phyloP scores from a whole-genome alignment of 1,140 invertebrate genomes.

The Contarinia nasturtii region DNA sequence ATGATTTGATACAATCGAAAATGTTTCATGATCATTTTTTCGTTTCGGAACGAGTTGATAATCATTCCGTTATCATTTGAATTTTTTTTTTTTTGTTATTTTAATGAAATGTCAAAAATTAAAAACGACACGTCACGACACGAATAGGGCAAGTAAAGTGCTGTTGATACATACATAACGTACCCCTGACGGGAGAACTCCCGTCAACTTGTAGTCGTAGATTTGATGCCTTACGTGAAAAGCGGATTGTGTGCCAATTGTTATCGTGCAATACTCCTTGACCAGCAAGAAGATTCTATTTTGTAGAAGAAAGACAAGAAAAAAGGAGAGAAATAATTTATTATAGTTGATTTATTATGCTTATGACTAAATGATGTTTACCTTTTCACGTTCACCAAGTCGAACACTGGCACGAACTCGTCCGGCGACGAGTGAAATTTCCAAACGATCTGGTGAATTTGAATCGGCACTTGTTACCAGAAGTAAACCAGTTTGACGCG shows the following conservation, averaged over 20 bases:
- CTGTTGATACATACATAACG: constrained; percentile 46
- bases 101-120: not conserved
- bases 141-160: constrained; percentile 29
- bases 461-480: constrained; percentile 51
- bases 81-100: not conserved
- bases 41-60: not conserved
- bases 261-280: constrained; percentile 73
- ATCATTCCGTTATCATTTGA: not conserved
- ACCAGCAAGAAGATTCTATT: constrained; percentile 61
- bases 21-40: not conserved
- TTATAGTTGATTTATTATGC: too few species aligned
- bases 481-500: constrained; percentile 48
- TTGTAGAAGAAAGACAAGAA: constrained; percentile 1
- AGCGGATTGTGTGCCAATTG: constrained; percentile 80
- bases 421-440: constrained; percentile 64
- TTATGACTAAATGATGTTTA: constrained; percentile 15
- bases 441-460: constrained; percentile 56
- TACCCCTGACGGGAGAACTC: constrained; percentile 63
- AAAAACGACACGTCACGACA: constrained; percentile 26
- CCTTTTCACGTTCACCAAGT: constrained; percentile 72
- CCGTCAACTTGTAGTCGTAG: constrained; percentile 73
- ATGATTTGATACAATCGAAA: not conserved
- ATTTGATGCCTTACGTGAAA: constrained; percentile 64
- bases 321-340: not conserved
- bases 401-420: constrained; percentile 60